Evolutionary conservation across 35 echinoderm and acorn worm genomes (phyloP).

Genomic region (Lytechinus variegatus): DNA sequence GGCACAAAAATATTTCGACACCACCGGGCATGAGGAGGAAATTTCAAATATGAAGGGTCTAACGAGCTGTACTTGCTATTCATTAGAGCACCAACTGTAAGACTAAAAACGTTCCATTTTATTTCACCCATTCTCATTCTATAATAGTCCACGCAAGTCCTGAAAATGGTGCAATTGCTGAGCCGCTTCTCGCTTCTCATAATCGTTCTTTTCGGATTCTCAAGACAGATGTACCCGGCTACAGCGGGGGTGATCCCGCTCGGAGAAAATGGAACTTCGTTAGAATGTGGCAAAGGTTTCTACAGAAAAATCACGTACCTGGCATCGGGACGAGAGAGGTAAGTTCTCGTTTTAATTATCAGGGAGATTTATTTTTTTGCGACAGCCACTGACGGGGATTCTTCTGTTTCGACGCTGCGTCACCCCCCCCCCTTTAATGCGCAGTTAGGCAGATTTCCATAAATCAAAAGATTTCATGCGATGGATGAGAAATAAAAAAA

Average conservation of each 20-base stretch:
- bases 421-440: too few species aligned
- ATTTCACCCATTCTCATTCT: background rate
- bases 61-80: too few species aligned
- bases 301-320: background rate
- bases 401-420: too few species aligned
- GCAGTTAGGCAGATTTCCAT: too few species aligned
- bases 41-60: too few species aligned
- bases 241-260: conserved; percentile 22
- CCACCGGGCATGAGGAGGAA: too few species aligned
- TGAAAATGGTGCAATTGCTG: background rate
- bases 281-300: background rate
- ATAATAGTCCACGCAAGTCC: background rate
- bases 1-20: too few species aligned
- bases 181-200: background rate
- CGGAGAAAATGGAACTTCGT: background rate
- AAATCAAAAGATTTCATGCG: too few species aligned
- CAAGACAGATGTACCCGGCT: background rate
- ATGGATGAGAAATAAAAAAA: too few species aligned
- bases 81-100: too few species aligned
- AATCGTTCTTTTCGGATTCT: background rate
- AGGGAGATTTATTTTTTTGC: too few species aligned
- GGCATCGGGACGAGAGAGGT: background rate
- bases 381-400: too few species aligned
- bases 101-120: background rate
- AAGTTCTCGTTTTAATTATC: background rate